These are phyloP conservation scores for Semnopithecus entellus DNA, from an alignment of 2,113 vertebrate genomes.

Conservation along the genomic window DNA sequence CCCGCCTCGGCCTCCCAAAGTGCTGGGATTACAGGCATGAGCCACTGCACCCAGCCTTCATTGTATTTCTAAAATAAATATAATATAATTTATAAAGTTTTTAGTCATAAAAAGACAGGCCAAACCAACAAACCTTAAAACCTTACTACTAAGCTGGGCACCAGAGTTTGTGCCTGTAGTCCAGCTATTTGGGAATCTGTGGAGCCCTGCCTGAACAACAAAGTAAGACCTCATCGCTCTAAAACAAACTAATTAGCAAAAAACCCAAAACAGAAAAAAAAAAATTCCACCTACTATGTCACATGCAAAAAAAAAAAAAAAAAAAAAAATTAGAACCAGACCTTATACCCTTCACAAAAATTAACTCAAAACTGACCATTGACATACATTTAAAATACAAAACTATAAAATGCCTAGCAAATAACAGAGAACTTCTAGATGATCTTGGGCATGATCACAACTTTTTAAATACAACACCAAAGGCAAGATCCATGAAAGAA, in stretches of 20 bases:
- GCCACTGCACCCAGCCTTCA: too few relatives aligned
- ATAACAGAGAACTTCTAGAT: neutral
- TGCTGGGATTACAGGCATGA: too few relatives aligned
- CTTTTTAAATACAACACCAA: neutral
- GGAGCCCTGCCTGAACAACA: neutral
- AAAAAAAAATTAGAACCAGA: neutral
- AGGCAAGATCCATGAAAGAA: neutral
- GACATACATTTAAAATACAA: neutral
- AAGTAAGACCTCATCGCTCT: neutral
- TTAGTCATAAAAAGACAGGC: neutral
- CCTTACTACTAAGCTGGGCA: neutral
- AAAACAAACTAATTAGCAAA: neutral
- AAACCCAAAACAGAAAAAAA: neutral
- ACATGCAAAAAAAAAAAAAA: neutral
- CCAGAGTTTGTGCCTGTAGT: neutral
- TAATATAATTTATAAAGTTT: neutral
- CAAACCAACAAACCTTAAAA: neutral
- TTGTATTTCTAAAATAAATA: neutral
- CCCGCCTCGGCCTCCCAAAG: too few relatives aligned
- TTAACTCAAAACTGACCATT: neutral
- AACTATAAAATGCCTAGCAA: neutral
- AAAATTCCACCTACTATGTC: neutral
- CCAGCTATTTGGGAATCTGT: neutral
- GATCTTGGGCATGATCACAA: neutral
- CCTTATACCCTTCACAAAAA: neutral